Evolutionary conservation across 2,113 vertebrate genomes (phyloP), one percentile per base, ranked within the genome.

Genomic region (Protomyctophum bolini): DNA sequence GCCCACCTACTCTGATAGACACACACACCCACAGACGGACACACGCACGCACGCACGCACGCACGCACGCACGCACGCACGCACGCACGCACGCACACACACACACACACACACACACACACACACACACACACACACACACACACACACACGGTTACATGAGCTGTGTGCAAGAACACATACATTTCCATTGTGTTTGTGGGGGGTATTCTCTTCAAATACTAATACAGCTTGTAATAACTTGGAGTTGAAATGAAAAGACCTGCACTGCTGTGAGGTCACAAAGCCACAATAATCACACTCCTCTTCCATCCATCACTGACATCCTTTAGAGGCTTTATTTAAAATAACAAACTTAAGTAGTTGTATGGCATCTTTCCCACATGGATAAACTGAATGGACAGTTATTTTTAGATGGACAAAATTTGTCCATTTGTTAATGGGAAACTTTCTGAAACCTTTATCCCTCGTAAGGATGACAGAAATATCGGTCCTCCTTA

Each of bases 181-280:
- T 74, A 80, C 66, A 76, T 66, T 67, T 70, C 33, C 66, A 62
- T 69, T 48, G 74, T 76, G 80, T n/a, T 57, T 63, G 62, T 64
- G 7, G 48, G 7, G 60, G 48, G 66, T 33, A 56, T 56, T 8
- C 73, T 72, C 83, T 87, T 89, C 86, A 88, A 91, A 90, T 87
- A 88, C 80, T 79, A 85, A 86, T 84, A 83, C 85, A 86, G 86
- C 81, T 86, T 87, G 83, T 89, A 89, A 88, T 90, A 83, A 74
- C 83, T 83, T 83, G 73, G 86, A 85, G 91, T 91, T 91, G 87
- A 92, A 91, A 84, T 88, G 77, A 77, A 84, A 88, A 79, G 85
- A 83, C 83, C 86, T 90, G 79, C 83, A 84, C 83, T 88, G 83
- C 76, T 80, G 72, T 79, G 79, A 88, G 91, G 90, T 94, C 90